These are phyloP conservation scores for Apaloderma vittatum DNA, from an alignment of 2,113 vertebrate genomes.

Conservation along the genomic window DNA sequence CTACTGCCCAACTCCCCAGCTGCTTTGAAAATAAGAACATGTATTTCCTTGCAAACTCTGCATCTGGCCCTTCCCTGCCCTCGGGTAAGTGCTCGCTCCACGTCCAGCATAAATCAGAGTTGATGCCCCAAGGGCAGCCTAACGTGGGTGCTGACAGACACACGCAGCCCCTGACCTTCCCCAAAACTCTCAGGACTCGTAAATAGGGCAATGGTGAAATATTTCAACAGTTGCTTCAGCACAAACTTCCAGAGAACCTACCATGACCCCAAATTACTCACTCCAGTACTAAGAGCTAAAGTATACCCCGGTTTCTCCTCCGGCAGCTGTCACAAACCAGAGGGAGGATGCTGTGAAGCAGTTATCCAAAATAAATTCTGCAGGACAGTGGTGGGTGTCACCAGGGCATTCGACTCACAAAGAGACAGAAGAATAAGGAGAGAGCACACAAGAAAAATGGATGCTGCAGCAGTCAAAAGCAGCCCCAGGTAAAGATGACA, in stretches of 20 bases:
- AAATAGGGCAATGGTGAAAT: background rate
- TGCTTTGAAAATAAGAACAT: slow-evolving; percentile 17
- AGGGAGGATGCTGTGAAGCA: background rate
- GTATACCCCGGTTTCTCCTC: background rate
- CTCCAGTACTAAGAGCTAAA: background rate
- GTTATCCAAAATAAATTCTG: background rate
- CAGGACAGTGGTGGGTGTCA: background rate
- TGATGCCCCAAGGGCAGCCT: background rate
- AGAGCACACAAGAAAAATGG: background rate
- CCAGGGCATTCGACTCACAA: background rate
- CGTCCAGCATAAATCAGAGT: background rate
- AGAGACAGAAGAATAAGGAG: background rate
- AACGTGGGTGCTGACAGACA: accelerated
- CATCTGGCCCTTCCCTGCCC: background rate
- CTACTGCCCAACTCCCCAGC: slow-evolving; percentile 20
- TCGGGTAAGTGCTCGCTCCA: accelerated
- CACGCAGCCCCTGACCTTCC: background rate
- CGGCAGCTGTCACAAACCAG: background rate
- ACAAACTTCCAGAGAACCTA: background rate
- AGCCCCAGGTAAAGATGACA: background rate
- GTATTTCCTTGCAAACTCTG: background rate
- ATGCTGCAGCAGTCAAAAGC: background rate
- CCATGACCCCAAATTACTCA: background rate
- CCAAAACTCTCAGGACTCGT: background rate
- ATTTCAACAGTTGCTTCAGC: background rate